These are phyloP conservation scores for Brenthis hecate DNA, from an alignment of 2,888 invertebrate species.

Conservation along the genomic window DNA sequence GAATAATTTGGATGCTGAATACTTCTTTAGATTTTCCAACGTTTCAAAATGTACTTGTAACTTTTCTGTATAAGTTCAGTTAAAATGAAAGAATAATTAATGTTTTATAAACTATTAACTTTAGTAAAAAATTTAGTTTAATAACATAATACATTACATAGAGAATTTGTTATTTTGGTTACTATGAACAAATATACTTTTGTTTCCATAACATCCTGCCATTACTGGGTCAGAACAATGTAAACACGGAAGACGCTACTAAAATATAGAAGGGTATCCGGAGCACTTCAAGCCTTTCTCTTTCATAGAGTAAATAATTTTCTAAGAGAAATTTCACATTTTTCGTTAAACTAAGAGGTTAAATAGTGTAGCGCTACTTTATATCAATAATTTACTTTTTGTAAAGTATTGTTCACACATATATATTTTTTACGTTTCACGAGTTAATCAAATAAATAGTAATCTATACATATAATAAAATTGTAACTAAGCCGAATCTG, in stretches of 20 bases:
- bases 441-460: too few species aligned
- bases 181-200: slow-evolving; percentile 36
- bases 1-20: slow-evolving; percentile 75
- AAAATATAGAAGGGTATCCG: slow-evolving; percentile 54
- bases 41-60: slow-evolving; percentile 78
- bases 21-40: slow-evolving; percentile 74
- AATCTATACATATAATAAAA: too few species aligned
- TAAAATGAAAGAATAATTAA: neutral
- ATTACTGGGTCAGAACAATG: slow-evolving; percentile 46
- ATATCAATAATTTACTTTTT: neutral
- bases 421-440: too few species aligned
- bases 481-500: too few species aligned
- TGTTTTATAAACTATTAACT: neutral
- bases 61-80: slow-evolving; percentile 57
- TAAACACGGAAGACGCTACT: slow-evolving; percentile 59
- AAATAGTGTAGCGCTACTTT: neutral
- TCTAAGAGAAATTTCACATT: neutral
- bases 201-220: slow-evolving; percentile 50
- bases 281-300: neutral
- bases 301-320: neutral
- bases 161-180: neutral
- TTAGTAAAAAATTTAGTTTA: neutral
- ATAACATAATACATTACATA: neutral
- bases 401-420: too few species aligned
- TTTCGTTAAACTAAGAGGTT: neutral